Evolutionary conservation across 2,113 vertebrate genomes (phyloP).

Genomic region (Conger conger): DNA sequence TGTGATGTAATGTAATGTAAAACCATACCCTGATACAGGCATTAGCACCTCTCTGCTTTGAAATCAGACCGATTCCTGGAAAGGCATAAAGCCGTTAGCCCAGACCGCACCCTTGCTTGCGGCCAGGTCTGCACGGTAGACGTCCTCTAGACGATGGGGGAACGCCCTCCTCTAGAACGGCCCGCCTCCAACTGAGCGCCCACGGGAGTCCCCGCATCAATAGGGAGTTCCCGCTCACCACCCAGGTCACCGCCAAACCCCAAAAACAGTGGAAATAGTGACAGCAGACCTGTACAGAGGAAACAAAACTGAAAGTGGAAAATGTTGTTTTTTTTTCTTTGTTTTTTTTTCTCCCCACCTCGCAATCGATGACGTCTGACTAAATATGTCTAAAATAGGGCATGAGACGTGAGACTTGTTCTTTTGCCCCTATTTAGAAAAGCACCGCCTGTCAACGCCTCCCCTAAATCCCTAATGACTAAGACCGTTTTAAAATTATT

Average conservation of each 20-base stretch:
- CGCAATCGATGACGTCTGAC: too few species aligned
- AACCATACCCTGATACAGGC: background rate
- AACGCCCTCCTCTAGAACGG: background rate
- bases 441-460: too few species aligned
- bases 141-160: background rate
- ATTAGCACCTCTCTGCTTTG: background rate
- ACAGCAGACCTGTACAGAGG: background rate
- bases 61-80: background rate
- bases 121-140: background rate
- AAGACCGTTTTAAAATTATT: too few species aligned
- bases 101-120: too few species aligned
- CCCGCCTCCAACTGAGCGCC: conserved; percentile 48
- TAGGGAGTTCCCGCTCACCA: conserved; percentile 49
- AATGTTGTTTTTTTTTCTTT: too few species aligned
- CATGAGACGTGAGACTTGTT: too few species aligned
- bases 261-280: background rate
- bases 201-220: conserved; percentile 57
- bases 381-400: too few species aligned
- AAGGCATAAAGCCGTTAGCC: too few species aligned
- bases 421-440: too few species aligned
- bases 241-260: background rate
- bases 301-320: conserved; percentile 40
- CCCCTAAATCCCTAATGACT: too few species aligned
- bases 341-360: too few species aligned
- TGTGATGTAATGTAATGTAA: too few species aligned